Evolutionary conservation across 2,888 invertebrate species (phyloP).

Genomic region (Drosophila macrospina): DNA sequence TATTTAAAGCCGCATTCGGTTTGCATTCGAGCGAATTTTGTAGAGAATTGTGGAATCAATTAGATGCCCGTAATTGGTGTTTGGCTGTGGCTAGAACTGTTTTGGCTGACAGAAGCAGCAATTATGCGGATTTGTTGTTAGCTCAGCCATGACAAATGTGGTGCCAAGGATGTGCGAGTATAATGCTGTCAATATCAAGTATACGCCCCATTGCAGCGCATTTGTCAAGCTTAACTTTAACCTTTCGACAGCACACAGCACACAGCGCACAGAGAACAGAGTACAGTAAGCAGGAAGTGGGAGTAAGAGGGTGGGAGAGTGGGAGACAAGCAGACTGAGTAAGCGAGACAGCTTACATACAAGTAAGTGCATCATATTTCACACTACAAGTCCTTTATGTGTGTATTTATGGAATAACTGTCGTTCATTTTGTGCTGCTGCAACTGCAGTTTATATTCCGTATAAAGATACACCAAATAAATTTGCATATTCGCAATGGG

Average conservation of each 20-base stretch:
- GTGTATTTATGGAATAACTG: constrained; percentile 55
- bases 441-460: constrained; percentile 55
- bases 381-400: constrained; percentile 20
- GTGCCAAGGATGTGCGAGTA: constrained; percentile 40
- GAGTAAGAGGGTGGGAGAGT: background rate
- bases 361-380: constrained; percentile 23
- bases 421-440: constrained; percentile 13
- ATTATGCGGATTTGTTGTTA: constrained; percentile 49
- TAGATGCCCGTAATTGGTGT: constrained; percentile 21
- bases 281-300: no score
- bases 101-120: constrained; percentile 18
- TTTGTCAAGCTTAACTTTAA: constrained; percentile 76
- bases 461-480: constrained; percentile 43
- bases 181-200: constrained; percentile 57
- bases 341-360: background rate
- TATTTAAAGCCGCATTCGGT: background rate
- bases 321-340: background rate
- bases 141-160: constrained; percentile 46
- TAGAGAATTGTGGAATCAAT: constrained; percentile 12
- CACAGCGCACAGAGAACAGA: no score
- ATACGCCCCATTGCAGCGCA: constrained; percentile 54
- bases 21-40: background rate
- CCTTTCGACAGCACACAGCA: constrained; percentile 51
- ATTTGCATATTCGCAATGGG: constrained; percentile 67
- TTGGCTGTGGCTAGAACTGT: constrained; percentile 9